Base-by-base conservation (phyloP, 1,140 invertebrate genomes). In the Brachionus paranguensis region DNA sequence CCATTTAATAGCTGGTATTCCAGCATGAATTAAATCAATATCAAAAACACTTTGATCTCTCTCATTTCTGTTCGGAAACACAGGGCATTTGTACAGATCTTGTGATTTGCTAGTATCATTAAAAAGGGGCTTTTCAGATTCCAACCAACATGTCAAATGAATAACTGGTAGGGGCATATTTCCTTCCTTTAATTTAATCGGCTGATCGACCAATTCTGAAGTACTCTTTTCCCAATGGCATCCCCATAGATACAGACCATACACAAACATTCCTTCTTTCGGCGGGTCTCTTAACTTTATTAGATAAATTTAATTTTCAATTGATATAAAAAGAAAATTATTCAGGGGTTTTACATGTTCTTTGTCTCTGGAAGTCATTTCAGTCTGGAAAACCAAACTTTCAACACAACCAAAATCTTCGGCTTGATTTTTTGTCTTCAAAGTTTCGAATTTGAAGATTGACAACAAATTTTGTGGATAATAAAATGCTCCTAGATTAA, bases 211-310 rank as follows among this genome's bases (percentile, higher is more conserved):
- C 37, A 90, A 85, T 60, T 90, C 88, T 45, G 87, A 87, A 12
- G 87, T 89, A 43, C 88, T 89, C 85, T 89, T 89, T 68, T 89
- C 89, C 87, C 88, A 89, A n/a, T 81, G 78, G 27, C 78, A 81
- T 37, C 78, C 89, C 89, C 89, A 90, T 11, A 89, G 85, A 76
- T 88, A 87, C 47, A 90, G 87, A 20, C 89, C 89, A 85, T 87
- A 88, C 7, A 89, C 85, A 86, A 89, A 89, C 85, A 90, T 88
- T 2, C 89, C 89, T 84, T 90, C 89, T 60, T 87, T 87, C n/a
- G 89, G 89, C 78, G 89, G 89, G 47, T 90, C 88, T 43, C 88
- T 85, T 11, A 90, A 84, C 88, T 90, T 84, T 11, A 37, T 5
- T 37, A 37, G 33, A 7, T 37, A 37, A 7, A 37, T 6, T 37